phyloP scores from a whole-genome alignment of 2,888 invertebrate species.

The Terebella lapidaria region DNA sequence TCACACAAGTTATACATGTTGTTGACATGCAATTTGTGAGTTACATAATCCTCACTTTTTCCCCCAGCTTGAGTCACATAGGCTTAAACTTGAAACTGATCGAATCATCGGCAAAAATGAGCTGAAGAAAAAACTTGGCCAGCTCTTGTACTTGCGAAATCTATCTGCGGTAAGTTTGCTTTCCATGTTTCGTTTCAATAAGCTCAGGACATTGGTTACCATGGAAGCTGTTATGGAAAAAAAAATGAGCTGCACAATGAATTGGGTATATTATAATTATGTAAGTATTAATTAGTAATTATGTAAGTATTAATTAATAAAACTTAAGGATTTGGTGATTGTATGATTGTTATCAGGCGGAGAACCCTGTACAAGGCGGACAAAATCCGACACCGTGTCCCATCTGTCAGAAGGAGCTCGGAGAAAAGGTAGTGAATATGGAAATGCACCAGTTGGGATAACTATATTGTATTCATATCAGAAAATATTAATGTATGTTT shows the following conservation, averaged over 20 bases:
- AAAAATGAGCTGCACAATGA: too few relatives aligned
- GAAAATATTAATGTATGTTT: too few relatives aligned
- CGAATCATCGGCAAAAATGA: conserved; percentile 40
- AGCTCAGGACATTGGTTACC: neutral
- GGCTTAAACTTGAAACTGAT: conserved; percentile 40
- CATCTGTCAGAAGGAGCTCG: conserved; percentile 63
- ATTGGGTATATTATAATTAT: too few relatives aligned
- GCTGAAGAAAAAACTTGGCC: conserved; percentile 61
- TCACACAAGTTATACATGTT: too few relatives aligned
- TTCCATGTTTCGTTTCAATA: neutral
- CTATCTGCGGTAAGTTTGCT: conserved; percentile 54
- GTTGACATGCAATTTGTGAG: too few relatives aligned
- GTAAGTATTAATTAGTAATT: too few relatives aligned
- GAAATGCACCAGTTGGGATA: too few relatives aligned
- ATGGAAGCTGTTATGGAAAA: too few relatives aligned
- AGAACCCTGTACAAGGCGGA: conserved; percentile 52
- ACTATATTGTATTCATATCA: too few relatives aligned
- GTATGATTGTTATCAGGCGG: conserved; percentile 53
- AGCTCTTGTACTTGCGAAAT: conserved; percentile 64
- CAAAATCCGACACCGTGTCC: conserved; percentile 65
- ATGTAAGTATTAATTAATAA: too few relatives aligned
- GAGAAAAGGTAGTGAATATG: conserved; percentile 59
- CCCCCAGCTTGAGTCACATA: conserved; percentile 42
- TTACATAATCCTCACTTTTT: too few relatives aligned
- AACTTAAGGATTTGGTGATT: too few relatives aligned